Conservation (phyloP, 1,140 invertebrate species). For the Leptinotarsa defecta region DNA sequence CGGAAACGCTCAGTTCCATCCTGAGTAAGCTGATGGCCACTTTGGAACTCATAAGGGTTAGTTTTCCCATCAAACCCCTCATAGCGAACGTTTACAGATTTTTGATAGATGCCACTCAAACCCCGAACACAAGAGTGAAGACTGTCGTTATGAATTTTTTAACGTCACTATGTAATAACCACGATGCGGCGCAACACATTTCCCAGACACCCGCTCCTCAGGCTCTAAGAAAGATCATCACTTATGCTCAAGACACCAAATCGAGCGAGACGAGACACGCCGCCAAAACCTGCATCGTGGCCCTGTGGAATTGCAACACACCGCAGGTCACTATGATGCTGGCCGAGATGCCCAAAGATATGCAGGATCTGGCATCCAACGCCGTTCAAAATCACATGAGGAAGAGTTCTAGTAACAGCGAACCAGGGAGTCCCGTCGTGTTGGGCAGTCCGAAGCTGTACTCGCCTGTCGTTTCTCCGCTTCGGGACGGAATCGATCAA, state of each 20-base stretch:
- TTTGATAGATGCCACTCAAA: slow-evolving; percentile 87
- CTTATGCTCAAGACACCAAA: slow-evolving; percentile 71
- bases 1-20: slow-evolving; percentile 87
- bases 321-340: slow-evolving; percentile 84
- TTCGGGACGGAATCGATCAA: slow-evolving; percentile 73
- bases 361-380: slow-evolving; percentile 79
- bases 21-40: slow-evolving; percentile 87
- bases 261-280: slow-evolving; percentile 78
- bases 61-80: slow-evolving; percentile 66
- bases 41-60: slow-evolving; percentile 82
- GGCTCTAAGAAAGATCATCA: slow-evolving; percentile 71
- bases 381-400: slow-evolving; percentile 84
- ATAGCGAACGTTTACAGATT: slow-evolving; percentile 69
- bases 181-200: slow-evolving; percentile 54
- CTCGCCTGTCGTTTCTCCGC: slow-evolving; percentile 60
- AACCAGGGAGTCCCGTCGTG: slow-evolving; percentile 54
- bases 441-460: slow-evolving; percentile 46
- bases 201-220: slow-evolving; percentile 59
- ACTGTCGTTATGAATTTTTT: slow-evolving; percentile 67
- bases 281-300: slow-evolving; percentile 79
- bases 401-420: slow-evolving; percentile 64
- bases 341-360: slow-evolving; percentile 79
- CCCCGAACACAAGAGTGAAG: slow-evolving; percentile 82
- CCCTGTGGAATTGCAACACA: slow-evolving; percentile 88
- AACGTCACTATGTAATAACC: slow-evolving; percentile 68